Evolutionary conservation across 1,140 invertebrate genomes (phyloP).

Genomic region (Danaus melanippus): DNA sequence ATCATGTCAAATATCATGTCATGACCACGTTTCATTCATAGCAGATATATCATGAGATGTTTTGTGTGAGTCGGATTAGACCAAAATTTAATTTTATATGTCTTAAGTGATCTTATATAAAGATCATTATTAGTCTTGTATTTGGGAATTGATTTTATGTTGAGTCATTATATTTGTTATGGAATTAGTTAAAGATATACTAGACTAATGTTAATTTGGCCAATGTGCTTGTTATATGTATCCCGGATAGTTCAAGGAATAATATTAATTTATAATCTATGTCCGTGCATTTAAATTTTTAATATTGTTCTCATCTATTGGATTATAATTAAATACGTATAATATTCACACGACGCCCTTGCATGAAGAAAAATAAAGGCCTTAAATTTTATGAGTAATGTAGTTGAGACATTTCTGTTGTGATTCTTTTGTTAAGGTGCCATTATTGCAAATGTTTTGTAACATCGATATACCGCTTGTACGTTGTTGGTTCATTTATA

Average conservation of each 20-base stretch:
- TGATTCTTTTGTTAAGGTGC: constrained; percentile 54
- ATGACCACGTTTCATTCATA: no score
- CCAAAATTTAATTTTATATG: constrained; percentile 12
- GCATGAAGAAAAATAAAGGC: constrained; percentile 21
- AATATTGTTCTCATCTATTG: constrained; percentile 10
- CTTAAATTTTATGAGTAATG: constrained; percentile 18
- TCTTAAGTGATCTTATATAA: no score
- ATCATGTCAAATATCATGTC: no score
- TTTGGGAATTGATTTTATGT: constrained; percentile 22
- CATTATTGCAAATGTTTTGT: constrained; percentile 54
- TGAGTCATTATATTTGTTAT: constrained; percentile 46
- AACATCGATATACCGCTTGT: constrained; percentile 33
- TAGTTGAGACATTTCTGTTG: constrained; percentile 39
- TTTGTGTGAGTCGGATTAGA: constrained; percentile 20
- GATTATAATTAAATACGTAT: constrained; percentile 22
- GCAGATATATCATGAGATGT: no score
- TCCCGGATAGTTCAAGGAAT: background rate
- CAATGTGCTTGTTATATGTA: constrained; percentile 8
- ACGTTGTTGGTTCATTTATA: constrained; percentile 8
- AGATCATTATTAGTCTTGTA: no score
- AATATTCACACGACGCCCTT: constrained; percentile 16
- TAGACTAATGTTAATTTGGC: constrained; percentile 11
- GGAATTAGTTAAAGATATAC: constrained; percentile 8
- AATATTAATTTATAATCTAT: background rate
- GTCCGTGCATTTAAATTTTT: constrained; percentile 16